These are phyloP conservation scores for Scopus umbretta DNA, from an alignment of 2,113 vertebrate species.

Conservation along the genomic window DNA sequence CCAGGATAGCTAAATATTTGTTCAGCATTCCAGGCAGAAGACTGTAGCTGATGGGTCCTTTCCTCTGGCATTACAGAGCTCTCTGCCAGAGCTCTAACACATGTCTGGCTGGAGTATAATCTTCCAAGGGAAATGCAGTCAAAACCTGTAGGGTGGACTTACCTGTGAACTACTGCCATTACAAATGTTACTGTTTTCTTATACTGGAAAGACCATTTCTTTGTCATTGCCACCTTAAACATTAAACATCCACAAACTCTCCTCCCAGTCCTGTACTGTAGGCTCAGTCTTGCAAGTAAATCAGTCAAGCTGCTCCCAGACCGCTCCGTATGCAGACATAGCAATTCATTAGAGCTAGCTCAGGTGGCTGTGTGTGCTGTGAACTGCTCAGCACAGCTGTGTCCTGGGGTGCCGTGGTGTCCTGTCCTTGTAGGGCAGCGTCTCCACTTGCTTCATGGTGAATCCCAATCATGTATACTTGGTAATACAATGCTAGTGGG, in stretches of 20 bases:
- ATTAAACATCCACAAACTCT: neutral
- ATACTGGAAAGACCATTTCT: neutral
- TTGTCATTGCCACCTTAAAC: neutral
- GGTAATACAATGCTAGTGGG: neutral
- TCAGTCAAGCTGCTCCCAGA: neutral
- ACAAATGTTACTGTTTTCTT: neutral
- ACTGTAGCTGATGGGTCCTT: neutral
- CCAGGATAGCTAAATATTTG: neutral
- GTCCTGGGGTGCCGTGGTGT: neutral
- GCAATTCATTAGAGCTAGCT: neutral
- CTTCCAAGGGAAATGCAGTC: neutral
- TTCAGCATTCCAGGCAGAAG: neutral
- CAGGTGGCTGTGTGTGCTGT: neutral
- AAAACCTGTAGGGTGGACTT: neutral
- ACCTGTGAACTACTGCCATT: neutral
- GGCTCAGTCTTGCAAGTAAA: neutral
- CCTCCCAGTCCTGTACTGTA: neutral
- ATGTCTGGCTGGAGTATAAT: neutral
- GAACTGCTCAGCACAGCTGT: neutral
- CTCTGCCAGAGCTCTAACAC: neutral
- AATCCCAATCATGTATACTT: fast-evolving
- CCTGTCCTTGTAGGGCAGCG: neutral
- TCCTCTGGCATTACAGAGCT: neutral
- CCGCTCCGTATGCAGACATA: fast-evolving
- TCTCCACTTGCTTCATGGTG: neutral